Conservation (phyloP, 2,797 vertebrate genomes). For the Threskiornis aethiopicus region DNA sequence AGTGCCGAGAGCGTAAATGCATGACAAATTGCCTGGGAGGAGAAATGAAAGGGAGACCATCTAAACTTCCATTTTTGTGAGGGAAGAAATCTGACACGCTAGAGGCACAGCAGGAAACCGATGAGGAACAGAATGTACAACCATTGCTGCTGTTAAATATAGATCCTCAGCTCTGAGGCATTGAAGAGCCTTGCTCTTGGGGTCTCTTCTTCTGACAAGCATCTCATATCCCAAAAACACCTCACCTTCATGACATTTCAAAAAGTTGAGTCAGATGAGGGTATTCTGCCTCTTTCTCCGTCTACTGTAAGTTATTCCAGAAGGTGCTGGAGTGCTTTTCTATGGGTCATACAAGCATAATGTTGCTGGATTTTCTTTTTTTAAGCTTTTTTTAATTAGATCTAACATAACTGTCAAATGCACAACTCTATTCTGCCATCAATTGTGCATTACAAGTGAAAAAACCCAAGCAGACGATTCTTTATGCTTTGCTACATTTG, state of each 20-base stretch:
- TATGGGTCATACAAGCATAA: neutral
- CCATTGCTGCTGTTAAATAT: neutral
- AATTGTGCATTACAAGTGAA: neutral
- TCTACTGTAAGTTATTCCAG: neutral
- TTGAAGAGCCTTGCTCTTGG: neutral
- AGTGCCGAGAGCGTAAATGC: neutral
- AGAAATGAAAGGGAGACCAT: constrained; percentile 14
- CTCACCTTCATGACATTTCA: neutral
- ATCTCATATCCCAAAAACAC: neutral
- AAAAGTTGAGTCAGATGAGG: neutral
- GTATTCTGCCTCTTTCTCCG: neutral
- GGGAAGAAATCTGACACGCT: neutral
- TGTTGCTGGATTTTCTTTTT: neutral
- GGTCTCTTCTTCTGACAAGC: neutral
- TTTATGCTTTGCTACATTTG: neutral
- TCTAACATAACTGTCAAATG: neutral
- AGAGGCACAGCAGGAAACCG: constrained; percentile 47
- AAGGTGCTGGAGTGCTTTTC: neutral
- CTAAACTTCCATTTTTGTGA: constrained; percentile 17
- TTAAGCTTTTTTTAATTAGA: neutral
- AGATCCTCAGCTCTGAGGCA: neutral
- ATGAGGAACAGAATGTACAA: constrained; percentile 34
- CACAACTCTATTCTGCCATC: neutral
- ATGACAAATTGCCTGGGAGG: neutral
- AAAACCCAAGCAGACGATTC: neutral